These are phyloP conservation scores for Macropis europaea DNA, from an alignment of 2,888 invertebrate species.

Conservation along the genomic window DNA sequence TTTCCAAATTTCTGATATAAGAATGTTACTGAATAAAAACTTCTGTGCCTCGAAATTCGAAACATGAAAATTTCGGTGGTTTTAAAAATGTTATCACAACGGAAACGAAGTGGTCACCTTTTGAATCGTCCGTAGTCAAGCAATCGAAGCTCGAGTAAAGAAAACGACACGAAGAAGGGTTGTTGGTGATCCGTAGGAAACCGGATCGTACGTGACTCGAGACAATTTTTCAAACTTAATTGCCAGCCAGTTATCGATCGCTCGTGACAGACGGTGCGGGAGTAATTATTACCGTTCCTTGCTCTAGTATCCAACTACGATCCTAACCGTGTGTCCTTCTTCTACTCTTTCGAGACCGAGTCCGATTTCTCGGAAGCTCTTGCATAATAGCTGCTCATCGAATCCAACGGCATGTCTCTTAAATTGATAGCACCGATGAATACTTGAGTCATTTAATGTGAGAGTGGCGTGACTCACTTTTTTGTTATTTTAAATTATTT, in stretches of 20 bases:
- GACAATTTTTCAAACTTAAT: constrained; percentile 73
- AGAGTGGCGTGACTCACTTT: not conserved
- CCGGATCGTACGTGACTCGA: constrained; percentile 66
- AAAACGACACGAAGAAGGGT: not conserved
- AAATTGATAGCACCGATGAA: constrained; percentile 4
- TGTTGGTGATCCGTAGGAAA: constrained; percentile 33
- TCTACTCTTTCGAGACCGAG: not conserved
- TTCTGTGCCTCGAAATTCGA: too few species aligned
- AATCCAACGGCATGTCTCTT: not conserved
- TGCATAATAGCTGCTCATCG: constrained; percentile 17
- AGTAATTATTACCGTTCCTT: constrained; percentile 57
- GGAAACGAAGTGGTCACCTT: too few species aligned
- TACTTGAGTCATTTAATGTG: not conserved
- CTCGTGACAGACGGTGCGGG: constrained; percentile 61
- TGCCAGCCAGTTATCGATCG: constrained; percentile 67
- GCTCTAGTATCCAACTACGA: constrained; percentile 4
- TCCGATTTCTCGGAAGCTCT: constrained; percentile 39
- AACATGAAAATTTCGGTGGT: too few species aligned
- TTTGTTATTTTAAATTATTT: too few species aligned
- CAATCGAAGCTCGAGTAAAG: not conserved
- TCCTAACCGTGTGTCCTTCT: not conserved
- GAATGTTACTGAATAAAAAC: too few species aligned
- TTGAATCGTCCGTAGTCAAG: constrained; percentile 3
- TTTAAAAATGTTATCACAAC: too few species aligned
- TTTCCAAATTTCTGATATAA: too few species aligned